Evolutionary conservation across 2,113 vertebrate genomes (phyloP).

Genomic region (Lampris megalopsis): DNA sequence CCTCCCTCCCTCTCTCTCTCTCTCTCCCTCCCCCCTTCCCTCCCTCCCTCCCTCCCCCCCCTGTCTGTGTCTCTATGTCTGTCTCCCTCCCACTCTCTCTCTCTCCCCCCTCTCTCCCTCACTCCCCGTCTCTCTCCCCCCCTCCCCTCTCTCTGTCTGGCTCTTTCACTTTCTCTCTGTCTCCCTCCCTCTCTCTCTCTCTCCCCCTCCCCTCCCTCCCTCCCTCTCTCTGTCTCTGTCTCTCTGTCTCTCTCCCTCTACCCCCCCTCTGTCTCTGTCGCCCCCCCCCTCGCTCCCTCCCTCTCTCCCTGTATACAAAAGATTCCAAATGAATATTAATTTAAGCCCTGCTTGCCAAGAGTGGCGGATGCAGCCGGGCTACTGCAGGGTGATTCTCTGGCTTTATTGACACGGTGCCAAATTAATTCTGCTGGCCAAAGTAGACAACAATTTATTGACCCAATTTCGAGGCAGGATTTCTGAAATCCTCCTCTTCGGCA

Average conservation of each 20-base stretch:
- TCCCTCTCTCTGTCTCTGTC: constrained; percentile 21
- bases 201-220: not conserved
- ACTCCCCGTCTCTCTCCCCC: not conserved
- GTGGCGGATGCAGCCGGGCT: constrained; percentile 45
- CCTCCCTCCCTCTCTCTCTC: no score
- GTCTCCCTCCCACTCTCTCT: not conserved
- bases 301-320: constrained; percentile 15
- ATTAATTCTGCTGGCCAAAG: constrained; percentile 63
- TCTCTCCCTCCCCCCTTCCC: constrained; percentile 34
- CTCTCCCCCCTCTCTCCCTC: constrained; percentile 6
- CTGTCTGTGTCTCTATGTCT: not conserved
- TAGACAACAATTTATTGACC: constrained; percentile 74
- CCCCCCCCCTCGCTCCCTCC: not conserved
- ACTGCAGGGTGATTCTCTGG: constrained; percentile 48
- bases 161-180: constrained; percentile 39
- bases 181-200: not conserved
- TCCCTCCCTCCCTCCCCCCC: not conserved
- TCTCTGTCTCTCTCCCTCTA: constrained; percentile 24
- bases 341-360: constrained; percentile 51
- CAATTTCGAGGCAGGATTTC: constrained; percentile 64
- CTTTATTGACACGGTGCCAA: constrained; percentile 69
- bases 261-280: no score
- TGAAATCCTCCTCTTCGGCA: constrained; percentile 59
- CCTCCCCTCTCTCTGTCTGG: not conserved
- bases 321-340: constrained; percentile 62